Evolutionary conservation across 2,888 invertebrate species (phyloP).

Genomic region (Xiphydria camelus): DNA sequence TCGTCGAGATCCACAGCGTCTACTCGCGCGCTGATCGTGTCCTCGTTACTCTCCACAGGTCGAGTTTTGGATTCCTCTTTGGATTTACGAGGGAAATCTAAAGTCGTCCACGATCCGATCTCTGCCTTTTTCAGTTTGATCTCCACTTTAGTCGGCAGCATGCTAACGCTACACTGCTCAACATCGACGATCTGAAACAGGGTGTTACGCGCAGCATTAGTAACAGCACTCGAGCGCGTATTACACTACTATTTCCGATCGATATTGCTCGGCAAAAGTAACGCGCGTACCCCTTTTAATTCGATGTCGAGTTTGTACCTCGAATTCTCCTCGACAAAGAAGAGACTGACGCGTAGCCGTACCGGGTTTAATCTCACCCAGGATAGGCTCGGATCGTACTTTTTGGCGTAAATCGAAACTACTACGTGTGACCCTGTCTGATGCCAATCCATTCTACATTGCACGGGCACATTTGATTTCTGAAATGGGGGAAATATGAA

Average conservation of each 20-base stretch:
- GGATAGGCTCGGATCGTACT: conserved; percentile 78
- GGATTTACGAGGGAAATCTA: conserved; percentile 66
- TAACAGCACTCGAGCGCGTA: too few species aligned
- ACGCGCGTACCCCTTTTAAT: conserved; percentile 74
- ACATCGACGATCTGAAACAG: conserved; percentile 75
- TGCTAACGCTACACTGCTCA: conserved; percentile 70
- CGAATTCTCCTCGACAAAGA: conserved; percentile 78
- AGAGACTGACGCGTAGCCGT: conserved; percentile 71
- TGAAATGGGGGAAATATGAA: too few species aligned
- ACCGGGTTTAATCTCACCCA: conserved; percentile 83
- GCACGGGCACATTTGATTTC: conserved; percentile 62
- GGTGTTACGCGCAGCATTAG: neutral
- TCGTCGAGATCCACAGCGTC: conserved; percentile 78
- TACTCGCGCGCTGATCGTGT: conserved; percentile 58
- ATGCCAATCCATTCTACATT: conserved; percentile 93
- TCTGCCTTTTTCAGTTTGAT: conserved; percentile 87
- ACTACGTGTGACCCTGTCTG: conserved; percentile 86
- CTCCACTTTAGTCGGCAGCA: conserved; percentile 90
- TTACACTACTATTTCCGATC: too few species aligned
- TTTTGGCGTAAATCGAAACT: conserved; percentile 89
- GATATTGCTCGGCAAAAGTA: too few species aligned
- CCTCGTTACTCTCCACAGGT: conserved; percentile 51
- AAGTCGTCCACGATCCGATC: conserved; percentile 77
- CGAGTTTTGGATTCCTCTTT: conserved; percentile 8
- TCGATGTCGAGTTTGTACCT: conserved; percentile 77